These are phyloP conservation scores for Muraenolepis orangiensis DNA, from an alignment of 2,797 vertebrate genomes.

Conservation along the genomic window DNA sequence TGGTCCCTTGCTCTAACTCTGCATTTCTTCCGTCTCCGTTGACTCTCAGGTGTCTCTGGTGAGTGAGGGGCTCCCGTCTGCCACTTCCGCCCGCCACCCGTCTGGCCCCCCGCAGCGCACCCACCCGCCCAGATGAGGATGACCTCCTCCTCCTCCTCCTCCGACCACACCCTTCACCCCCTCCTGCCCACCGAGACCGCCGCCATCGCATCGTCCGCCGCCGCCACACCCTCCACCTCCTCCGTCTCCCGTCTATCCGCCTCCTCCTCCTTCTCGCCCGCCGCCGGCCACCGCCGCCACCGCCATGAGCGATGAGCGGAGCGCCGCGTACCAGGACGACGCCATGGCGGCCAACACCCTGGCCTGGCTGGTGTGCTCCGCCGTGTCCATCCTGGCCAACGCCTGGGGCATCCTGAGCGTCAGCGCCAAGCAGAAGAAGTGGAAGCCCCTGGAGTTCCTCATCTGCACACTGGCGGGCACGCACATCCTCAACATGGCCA, in stretches of 20 bases:
- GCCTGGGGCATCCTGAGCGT: constrained; percentile 92
- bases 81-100: constrained; percentile 31
- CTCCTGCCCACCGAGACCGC: constrained; percentile 58
- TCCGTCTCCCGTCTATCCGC: constrained; percentile 43
- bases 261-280: constrained; percentile 26
- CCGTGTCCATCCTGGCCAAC: constrained; percentile 88
- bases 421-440: constrained; percentile 94
- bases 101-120: constrained; percentile 62
- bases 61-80: constrained; percentile 13
- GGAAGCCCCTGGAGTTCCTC: constrained; percentile 92
- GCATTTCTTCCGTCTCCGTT: not conserved
- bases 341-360: constrained; percentile 84
- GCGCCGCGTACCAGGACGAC: constrained; percentile 84
- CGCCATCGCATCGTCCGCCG: constrained; percentile 52
- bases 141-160: constrained; percentile 46
- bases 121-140: constrained; percentile 65
- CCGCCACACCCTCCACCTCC: constrained; percentile 32
- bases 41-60: not conserved
- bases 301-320: constrained; percentile 84
- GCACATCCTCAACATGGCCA: constrained; percentile 89
- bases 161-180: constrained; percentile 30
- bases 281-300: constrained; percentile 35
- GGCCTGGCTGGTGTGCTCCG: constrained; percentile 90
- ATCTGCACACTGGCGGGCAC: constrained; percentile 89
- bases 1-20: not conserved